phyloP scores from a whole-genome alignment of 2,888 invertebrate species.

The Clivina fossor region DNA sequence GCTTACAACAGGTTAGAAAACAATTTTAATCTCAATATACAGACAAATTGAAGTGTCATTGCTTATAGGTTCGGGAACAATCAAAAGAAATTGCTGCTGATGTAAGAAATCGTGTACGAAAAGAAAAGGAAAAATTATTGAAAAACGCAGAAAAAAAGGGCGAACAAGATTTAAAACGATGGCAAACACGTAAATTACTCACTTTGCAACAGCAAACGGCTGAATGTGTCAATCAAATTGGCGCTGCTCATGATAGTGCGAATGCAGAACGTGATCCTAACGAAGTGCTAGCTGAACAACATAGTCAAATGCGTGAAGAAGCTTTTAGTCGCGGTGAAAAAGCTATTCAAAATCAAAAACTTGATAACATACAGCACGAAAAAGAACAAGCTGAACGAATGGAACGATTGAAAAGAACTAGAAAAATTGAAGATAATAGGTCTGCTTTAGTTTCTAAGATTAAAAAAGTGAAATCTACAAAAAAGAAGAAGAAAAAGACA shows the following conservation, averaged over 20 bases:
- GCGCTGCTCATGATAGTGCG: conserved; percentile 56
- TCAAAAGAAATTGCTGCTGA: conserved; percentile 62
- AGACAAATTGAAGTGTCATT: background rate
- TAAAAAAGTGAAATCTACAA: conserved; percentile 37
- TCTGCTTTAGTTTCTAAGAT: conserved; percentile 51
- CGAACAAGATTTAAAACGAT: conserved; percentile 56
- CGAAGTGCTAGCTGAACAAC: conserved; percentile 41
- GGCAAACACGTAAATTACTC: conserved; percentile 56
- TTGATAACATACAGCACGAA: conserved; percentile 34
- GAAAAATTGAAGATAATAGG: conserved; percentile 55
- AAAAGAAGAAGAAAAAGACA: conserved; percentile 39
- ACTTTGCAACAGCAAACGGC: conserved; percentile 57
- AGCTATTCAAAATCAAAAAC: conserved; percentile 47
- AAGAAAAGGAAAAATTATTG: conserved; percentile 56
- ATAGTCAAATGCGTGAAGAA: conserved; percentile 29
- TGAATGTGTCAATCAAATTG: conserved; percentile 57
- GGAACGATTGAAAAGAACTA: conserved; percentile 47
- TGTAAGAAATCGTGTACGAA: conserved; percentile 58
- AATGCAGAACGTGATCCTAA: conserved; percentile 50
- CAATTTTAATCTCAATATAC: too few relatives aligned
- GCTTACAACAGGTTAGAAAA: conserved; percentile 66
- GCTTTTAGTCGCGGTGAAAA: conserved; percentile 40
- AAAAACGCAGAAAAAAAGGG: conserved; percentile 56
- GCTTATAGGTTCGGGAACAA: conserved; percentile 61
- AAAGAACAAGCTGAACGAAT: conserved; percentile 43